Evolutionary conservation across 2,113 vertebrate genomes (phyloP), one percentile per base, ranked within the genome.

Genomic region (Aphyosemion australe): DNA sequence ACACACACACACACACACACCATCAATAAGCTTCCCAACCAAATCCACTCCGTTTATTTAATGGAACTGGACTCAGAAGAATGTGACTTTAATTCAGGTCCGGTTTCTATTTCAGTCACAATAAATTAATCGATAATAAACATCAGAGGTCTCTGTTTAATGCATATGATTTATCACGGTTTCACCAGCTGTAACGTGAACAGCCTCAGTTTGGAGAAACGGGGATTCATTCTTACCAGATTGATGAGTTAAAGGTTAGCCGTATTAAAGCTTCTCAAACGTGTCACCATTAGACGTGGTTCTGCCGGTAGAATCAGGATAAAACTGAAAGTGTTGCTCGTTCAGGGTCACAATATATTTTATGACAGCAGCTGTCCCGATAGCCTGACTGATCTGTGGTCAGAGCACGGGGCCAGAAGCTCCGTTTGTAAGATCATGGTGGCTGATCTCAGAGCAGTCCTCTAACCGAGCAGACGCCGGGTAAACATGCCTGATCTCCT

Each of bases 401-500:
- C 39, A 16, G 50, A 26, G 26, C 26, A 5, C 26, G 26, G 26
- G 26, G 3, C 26, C 26, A 26, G 26, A 5, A 26, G 26, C 26
- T 26, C 26, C 1, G 5, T 26, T 26, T 26, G 5, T 26, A 32
- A 70, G 62, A 75, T 79, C 76, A 68, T 79, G 70, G 18, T 18
- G 8, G 73, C 78, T 67, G 82, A 73, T 65, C 61, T 76, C 3
- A 12, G 49, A 58, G 34, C 34, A 37, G 34, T 10, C 9, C 34
- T 37, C 34, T 8, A 37, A 37, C 68, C 52, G 54, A 57, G 52
- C 78, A 85, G 87, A 90, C 85, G 41, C 49, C 49, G 56, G 41
- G 79, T 76, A 79, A 84, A 90, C 74, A 90, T 5, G 76, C 64
- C 41, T 39, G 78, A 83, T 77, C 63, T 76, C 74, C 65, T 43